A percentile compares a stretch with the other conserved stretches of the same genome.
phyloP scores from a whole-genome alignment of 53 echinoderm and acorn worm species.

The Arbacia lixula region DNA sequence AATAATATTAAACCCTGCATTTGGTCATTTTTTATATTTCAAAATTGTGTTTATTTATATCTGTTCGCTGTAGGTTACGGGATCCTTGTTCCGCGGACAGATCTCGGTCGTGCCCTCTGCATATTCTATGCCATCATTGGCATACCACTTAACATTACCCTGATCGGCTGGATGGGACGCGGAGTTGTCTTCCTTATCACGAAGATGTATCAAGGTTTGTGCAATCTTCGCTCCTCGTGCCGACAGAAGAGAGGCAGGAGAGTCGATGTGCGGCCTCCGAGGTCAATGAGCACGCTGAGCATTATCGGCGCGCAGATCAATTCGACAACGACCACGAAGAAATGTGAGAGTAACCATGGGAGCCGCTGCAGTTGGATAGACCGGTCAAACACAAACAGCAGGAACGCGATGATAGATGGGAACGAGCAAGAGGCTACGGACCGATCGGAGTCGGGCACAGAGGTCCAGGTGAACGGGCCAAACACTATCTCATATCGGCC shows the following conservation, averaged over 20 bases:
- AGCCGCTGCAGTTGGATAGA: constrained; percentile 7
- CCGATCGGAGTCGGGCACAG: constrained; percentile 1
- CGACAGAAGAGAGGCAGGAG: constrained; percentile 12
- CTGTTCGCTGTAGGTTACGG: constrained; percentile 21
- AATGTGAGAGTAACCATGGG: neutral
- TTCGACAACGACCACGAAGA: neutral
- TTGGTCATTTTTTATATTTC: too few species aligned
- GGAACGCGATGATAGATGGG: neutral
- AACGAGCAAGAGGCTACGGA: neutral
- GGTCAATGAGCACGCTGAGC: constrained; percentile 30
- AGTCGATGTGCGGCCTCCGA: constrained; percentile 22
- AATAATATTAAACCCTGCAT: too few species aligned
- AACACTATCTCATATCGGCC: neutral
- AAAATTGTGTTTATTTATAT: neutral
- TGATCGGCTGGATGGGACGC: constrained; percentile 33
- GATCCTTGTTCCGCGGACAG: constrained; percentile 24
- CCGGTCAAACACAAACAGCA: neutral
- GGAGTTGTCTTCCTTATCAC: constrained; percentile 31
- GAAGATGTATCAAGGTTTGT: neutral
- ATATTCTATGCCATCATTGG: constrained; percentile 36
- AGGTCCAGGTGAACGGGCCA: neutral
- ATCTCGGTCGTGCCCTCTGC: constrained; percentile 1
- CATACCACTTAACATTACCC: constrained; percentile 43
- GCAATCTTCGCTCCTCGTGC: constrained; percentile 1
- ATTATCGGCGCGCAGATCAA: constrained; percentile 5